phyloP scores from a whole-genome alignment of 2,797 vertebrate species.

The Sebastes baramenuke region DNA sequence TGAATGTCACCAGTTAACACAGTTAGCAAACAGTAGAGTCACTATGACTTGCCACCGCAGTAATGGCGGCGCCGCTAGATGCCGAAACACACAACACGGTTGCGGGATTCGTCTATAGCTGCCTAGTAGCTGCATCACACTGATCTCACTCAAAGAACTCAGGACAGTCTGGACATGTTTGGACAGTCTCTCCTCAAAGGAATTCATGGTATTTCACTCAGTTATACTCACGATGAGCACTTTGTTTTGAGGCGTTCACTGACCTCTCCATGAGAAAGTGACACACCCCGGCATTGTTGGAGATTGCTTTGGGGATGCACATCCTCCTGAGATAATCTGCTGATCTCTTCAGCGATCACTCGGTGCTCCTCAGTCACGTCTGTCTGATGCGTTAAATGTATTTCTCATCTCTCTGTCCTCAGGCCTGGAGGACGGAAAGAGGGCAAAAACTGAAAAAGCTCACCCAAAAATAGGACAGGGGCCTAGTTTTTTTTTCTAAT shows the following conservation, averaged over 20 bases:
- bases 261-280: not conserved
- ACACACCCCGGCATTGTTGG: not conserved
- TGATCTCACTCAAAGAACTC: not conserved
- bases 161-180: not conserved
- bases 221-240: not conserved
- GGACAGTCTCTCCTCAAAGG: not conserved
- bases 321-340: slow-evolving; percentile 1
- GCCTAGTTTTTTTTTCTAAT: slow-evolving; percentile 43
- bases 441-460: slow-evolving; percentile 30
- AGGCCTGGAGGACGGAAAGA: slow-evolving; percentile 28
- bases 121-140: not conserved
- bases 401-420: slow-evolving; percentile 1
- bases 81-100: fast-evolving
- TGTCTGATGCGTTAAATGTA: not conserved
- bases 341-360: not conserved
- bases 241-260: not conserved
- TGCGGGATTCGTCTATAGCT: not conserved
- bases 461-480: slow-evolving; percentile 47
- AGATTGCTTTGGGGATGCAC: slow-evolving; percentile 4
- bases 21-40: too few species aligned
- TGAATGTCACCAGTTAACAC: too few species aligned
- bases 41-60: too few species aligned
- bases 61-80: too few species aligned
- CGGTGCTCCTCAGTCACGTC: not conserved
- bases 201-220: not conserved